Percentiles rank a stretch among this genome's conserved stretches.
phyloP scores from a whole-genome alignment of 1,140 invertebrate species.

The Limonius californicus region DNA sequence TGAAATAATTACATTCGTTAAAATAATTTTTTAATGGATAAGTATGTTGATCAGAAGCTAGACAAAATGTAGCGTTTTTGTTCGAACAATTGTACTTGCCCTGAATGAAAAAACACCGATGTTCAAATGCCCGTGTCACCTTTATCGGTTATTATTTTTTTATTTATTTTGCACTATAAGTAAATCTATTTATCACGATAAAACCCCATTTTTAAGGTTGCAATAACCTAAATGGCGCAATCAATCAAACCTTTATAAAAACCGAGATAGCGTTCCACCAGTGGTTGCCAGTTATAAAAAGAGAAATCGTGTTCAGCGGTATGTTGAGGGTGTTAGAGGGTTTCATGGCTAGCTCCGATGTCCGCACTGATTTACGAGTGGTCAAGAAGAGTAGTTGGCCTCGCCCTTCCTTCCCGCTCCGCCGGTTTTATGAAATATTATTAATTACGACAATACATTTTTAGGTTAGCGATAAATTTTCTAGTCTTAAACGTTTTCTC shows the following conservation, averaged over 20 bases:
- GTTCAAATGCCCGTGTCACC: too few species aligned
- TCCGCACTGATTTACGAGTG: constrained; percentile 22
- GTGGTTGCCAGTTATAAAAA: constrained; percentile 17
- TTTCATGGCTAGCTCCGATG: constrained; percentile 19
- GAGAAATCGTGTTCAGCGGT: constrained; percentile 19
- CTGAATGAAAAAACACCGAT: too few species aligned
- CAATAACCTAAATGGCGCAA: constrained; percentile 1
- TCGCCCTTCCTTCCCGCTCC: constrained; percentile 5
- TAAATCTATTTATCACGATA: not conserved
- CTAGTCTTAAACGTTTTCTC: not conserved
- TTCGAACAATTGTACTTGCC: too few species aligned
- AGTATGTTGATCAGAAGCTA: too few species aligned
- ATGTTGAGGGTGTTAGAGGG: constrained; percentile 11
- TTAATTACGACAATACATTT: constrained; percentile 20
- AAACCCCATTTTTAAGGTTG: not conserved
- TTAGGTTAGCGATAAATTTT: not conserved
- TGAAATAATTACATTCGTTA: too few species aligned
- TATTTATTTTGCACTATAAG: not conserved
- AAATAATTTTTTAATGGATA: too few species aligned
- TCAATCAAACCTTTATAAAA: not conserved
- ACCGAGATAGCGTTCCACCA: constrained; percentile 1
- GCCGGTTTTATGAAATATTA: constrained; percentile 14
- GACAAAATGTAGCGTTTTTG: too few species aligned
- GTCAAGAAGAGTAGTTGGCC: constrained; percentile 17
- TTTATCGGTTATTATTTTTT: too few species aligned